Conservation (phyloP, 2,797 vertebrate genomes). For the Pantherophis vulpinus region DNA sequence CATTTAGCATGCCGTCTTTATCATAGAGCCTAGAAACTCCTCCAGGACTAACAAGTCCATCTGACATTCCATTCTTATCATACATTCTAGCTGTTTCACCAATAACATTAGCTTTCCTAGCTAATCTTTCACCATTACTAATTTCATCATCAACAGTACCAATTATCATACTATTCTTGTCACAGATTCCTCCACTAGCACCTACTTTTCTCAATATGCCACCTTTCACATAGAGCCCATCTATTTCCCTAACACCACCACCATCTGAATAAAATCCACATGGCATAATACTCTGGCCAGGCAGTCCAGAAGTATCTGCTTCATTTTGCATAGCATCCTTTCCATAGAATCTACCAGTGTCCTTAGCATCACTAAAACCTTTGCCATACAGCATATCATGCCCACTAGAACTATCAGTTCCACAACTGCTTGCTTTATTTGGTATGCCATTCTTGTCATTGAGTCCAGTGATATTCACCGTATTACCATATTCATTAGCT, state of each 20-base stretch:
- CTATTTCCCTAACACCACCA: not conserved
- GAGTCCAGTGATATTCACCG: not conserved
- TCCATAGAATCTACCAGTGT: rapidly evolving
- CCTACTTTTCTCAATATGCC: not conserved
- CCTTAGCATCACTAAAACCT: not conserved
- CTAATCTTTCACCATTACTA: not conserved
- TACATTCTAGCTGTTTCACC: not conserved
- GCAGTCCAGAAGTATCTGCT: rapidly evolving
- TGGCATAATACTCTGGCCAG: not conserved
- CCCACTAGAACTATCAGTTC: rapidly evolving
- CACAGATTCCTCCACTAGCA: not conserved
- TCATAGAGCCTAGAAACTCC: not conserved
- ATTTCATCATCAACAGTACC: not conserved
- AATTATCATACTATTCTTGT: not conserved
- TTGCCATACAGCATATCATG: not conserved
- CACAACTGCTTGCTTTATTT: not conserved
- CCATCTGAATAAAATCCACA: not conserved
- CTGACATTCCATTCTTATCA: not conserved
- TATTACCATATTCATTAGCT: not conserved
- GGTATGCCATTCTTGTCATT: not conserved
- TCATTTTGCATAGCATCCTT: not conserved
- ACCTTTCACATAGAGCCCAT: not conserved
- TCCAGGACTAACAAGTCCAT: not conserved
- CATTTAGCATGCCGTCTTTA: not conserved
- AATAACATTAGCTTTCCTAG: not conserved